Conservation (phyloP, 1,140 invertebrate genomes). For the Megathymus violae region DNA sequence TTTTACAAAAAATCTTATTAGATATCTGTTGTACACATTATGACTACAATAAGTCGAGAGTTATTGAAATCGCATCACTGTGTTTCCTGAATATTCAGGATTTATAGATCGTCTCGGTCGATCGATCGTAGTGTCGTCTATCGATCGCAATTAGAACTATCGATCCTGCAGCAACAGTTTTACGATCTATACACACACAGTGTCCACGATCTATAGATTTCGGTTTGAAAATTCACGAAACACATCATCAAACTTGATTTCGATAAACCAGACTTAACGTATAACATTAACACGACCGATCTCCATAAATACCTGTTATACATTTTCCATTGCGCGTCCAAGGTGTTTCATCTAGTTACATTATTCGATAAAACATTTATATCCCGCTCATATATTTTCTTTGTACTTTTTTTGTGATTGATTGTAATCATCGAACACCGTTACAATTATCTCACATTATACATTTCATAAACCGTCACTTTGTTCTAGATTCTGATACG, state of each 20-base stretch:
- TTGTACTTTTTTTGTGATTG: constrained; percentile 75
- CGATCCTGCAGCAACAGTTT: too few species aligned
- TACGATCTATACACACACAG: too few species aligned
- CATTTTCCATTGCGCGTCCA: constrained; percentile 48
- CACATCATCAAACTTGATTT: not conserved
- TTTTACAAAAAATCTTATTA: constrained; percentile 46
- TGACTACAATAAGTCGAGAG: too few species aligned
- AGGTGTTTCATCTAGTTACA: constrained; percentile 48
- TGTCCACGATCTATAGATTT: too few species aligned
- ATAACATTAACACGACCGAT: not conserved
- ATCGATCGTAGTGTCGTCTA: too few species aligned
- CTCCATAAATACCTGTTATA: constrained; percentile 58
- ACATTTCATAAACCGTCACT: constrained; percentile 53
- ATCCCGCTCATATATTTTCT: constrained; percentile 58
- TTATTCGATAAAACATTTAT: constrained; percentile 48
- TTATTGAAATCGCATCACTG: too few species aligned
- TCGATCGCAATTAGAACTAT: too few species aligned
- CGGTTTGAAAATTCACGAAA: too few species aligned
- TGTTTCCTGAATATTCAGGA: too few species aligned
- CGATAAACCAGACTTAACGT: not conserved
- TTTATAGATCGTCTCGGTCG: not conserved
- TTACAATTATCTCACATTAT: constrained; percentile 65
- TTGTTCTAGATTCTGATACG: constrained; percentile 67
- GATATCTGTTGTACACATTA: constrained; percentile 25
- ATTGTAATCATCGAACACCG: constrained; percentile 54